A percentile compares a stretch with the other conserved stretches of the same genome.
Evolutionary conservation across 2,888 invertebrate genomes (phyloP).

Genomic region (Lamellibrachia columna): DNA sequence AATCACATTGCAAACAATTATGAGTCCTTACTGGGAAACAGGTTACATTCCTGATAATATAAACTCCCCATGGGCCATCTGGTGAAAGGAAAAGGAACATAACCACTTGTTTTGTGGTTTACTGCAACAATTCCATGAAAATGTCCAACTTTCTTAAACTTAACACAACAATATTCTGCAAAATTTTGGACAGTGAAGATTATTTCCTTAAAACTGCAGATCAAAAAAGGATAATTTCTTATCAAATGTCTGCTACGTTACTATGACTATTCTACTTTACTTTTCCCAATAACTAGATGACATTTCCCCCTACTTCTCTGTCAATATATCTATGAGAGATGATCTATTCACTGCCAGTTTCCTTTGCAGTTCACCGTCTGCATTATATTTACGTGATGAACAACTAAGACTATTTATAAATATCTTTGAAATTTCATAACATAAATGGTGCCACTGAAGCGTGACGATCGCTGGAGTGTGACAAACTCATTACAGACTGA

Average conservation of each 20-base stretch:
- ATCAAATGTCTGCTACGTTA: too few species aligned
- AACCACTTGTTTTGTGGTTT: not conserved
- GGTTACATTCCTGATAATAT: not conserved
- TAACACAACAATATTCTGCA: not conserved
- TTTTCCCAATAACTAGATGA: not conserved
- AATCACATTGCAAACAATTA: not conserved
- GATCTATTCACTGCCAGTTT: not conserved
- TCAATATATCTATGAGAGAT: not conserved
- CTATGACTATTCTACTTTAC: not conserved
- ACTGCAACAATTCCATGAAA: not conserved
- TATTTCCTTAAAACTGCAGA: not conserved
- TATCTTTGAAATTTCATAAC: not conserved
- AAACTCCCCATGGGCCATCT: not conserved
- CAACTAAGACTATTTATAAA: not conserved
- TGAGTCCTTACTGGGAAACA: not conserved
- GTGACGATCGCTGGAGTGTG: not conserved
- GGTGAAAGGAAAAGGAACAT: not conserved
- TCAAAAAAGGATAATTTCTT: too few species aligned
- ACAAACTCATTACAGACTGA: not conserved
- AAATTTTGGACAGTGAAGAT: not conserved
- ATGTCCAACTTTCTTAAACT: not conserved
- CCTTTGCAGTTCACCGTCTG: not conserved
- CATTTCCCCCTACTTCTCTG: not conserved
- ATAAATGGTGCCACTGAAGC: not conserved
- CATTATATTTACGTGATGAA: not conserved